These are phyloP conservation scores for Syrphus vitripennis DNA, from an alignment of 2,888 invertebrate species.

Conservation along the genomic window DNA sequence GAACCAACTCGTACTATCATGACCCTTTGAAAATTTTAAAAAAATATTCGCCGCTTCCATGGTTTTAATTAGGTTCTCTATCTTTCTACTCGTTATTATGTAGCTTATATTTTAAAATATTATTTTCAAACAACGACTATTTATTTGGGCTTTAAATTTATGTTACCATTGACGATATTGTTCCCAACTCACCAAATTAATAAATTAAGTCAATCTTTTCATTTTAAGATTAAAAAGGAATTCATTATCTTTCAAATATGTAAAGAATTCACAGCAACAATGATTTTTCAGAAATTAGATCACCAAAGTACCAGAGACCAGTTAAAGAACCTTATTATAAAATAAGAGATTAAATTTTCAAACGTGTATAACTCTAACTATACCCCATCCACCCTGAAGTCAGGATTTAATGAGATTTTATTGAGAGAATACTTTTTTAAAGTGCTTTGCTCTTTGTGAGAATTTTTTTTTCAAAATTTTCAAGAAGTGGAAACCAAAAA, in stretches of 20 bases:
- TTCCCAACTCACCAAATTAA: background rate
- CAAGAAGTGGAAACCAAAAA: too few species aligned
- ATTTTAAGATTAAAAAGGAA: background rate
- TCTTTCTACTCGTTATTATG: too few species aligned
- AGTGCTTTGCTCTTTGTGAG: too few species aligned
- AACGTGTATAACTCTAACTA: background rate
- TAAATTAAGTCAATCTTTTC: background rate
- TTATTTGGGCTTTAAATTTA: background rate
- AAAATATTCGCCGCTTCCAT: too few species aligned
- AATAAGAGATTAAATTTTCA: background rate
- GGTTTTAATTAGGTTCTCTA: background rate
- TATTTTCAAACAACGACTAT: background rate
- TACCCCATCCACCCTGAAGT: conserved; percentile 33
- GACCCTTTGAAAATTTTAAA: too few species aligned
- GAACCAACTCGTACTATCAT: too few species aligned
- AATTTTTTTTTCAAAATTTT: background rate
- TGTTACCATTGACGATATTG: background rate
- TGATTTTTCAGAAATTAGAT: background rate
- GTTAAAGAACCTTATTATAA: background rate
- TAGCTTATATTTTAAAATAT: too few species aligned
- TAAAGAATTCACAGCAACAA: background rate
- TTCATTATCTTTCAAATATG: background rate
- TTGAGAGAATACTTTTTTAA: background rate
- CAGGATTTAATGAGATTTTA: conserved; percentile 45
- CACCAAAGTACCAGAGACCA: background rate